Evolutionary conservation across 64 coral and sea anemone species (phyloP), one percentile per base, ranked within the genome.

Genomic region (Pachyseris speciosa): DNA sequence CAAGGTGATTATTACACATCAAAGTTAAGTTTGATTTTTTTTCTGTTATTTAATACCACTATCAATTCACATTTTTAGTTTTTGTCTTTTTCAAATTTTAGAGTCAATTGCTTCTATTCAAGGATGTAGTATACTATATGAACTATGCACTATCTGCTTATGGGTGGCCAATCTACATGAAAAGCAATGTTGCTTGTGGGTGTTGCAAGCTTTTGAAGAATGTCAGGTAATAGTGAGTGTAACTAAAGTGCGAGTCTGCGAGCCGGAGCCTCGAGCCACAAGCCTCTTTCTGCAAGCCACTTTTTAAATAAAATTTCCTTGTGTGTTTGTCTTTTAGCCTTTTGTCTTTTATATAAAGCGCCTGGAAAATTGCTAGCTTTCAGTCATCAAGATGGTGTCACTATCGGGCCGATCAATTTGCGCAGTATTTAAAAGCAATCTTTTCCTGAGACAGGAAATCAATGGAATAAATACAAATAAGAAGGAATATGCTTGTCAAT

Each of bases 81-180:
- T 49, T 49, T 49, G 15, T 13, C 37, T 15, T 69, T 75, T 86
- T 86, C 42, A 7, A 31, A 3, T 83, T 58, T 65, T 39, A 99
- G 97, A 63, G 72, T 4, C 90, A 99, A 75, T 80, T 84, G 52
- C 75, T 87, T 40, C 64, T 93, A 13, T 99, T 92, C 78, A 95
- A 99, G 60, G 94, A 99, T 0, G 89, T 99, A n/a, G 93, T 88
- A n/a, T 92, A 99, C 55, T 99, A 95, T 55, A 95, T 95, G 94
- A 95, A 99, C 66, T 95, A 99, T 70, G 97, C 97, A 37, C 33
- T 99, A 19, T 94, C 93, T n/a, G 93, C 97, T 15, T 99, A 99
- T 74, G 97, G 97, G 12, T 99, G 97, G 97, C 97, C 94, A 37
- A 89, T 99, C n/a, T 99, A 99, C 60, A 93, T 99, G 90, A 93